phyloP scores from a whole-genome alignment of 2,888 invertebrate species.

The Polydrusus cervinus region DNA sequence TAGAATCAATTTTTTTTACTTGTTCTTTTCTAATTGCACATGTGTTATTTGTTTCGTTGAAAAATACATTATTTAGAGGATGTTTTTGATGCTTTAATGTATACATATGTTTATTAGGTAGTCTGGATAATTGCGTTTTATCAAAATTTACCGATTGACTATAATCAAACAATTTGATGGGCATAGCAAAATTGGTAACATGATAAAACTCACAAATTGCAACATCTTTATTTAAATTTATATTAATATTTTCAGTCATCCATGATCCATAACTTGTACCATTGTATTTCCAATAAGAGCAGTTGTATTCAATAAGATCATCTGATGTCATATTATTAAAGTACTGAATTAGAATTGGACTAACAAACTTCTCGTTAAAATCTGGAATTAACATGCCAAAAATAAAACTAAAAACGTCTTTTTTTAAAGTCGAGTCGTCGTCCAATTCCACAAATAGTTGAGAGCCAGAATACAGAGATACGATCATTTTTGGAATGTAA shows the following conservation, averaged over 20 bases:
- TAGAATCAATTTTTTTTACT: not conserved
- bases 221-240: not conserved
- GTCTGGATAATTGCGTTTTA: not conserved
- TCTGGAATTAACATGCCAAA: constrained; percentile 54
- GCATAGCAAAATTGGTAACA: constrained; percentile 41
- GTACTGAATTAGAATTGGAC: constrained; percentile 44
- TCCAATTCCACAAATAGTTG: constrained; percentile 51
- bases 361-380: constrained; percentile 41
- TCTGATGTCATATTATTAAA: not conserved
- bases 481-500: constrained; percentile 47
- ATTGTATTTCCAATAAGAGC: constrained; percentile 56
- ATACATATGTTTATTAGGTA: not conserved
- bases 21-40: not conserved
- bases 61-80: not conserved
- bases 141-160: not conserved
- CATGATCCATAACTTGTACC: constrained; percentile 26
- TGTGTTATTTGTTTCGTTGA: not conserved
- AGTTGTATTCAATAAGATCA: constrained; percentile 41
- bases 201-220: constrained; percentile 47
- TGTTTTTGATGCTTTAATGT: not conserved
- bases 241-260: constrained; percentile 31
- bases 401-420: constrained; percentile 43
- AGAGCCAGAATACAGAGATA: constrained; percentile 51
- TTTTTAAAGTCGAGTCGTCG: not conserved
- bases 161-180: not conserved